phyloP scores from a whole-genome alignment of 1,140 invertebrate genomes.

The Plutomurus gul region DNA sequence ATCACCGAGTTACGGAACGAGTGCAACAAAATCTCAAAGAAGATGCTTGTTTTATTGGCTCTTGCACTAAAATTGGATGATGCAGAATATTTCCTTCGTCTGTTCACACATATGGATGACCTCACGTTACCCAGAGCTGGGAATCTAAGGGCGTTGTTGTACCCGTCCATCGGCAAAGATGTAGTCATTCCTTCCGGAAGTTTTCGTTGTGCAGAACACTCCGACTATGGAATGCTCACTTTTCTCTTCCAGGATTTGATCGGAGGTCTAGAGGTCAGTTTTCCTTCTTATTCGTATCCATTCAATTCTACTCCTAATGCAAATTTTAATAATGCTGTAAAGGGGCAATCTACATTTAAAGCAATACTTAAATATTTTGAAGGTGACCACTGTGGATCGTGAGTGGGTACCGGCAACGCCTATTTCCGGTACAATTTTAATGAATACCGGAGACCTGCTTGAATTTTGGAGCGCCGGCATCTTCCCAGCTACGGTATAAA shows the following conservation, averaged over 20 bases:
- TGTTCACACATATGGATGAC: conserved; percentile 58
- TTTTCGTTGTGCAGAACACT: conserved; percentile 56
- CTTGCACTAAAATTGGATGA: conserved; percentile 16
- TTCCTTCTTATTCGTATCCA: neutral
- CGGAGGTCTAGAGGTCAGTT: conserved; percentile 49
- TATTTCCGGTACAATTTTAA: conserved; percentile 74
- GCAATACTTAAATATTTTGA: neutral
- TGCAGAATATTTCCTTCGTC: conserved; percentile 61
- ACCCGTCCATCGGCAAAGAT: conserved; percentile 30
- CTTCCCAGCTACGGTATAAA: conserved; percentile 70
- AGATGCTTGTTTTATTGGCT: neutral
- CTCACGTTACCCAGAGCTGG: conserved; percentile 66
- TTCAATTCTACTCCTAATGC: neutral
- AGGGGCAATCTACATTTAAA: neutral
- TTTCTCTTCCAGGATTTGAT: conserved; percentile 35
- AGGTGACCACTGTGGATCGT: conserved; percentile 61
- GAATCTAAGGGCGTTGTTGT: conserved; percentile 53
- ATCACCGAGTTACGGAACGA: neutral
- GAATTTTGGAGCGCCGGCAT: conserved; percentile 74
- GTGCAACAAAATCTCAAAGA: neutral
- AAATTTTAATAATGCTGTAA: too few species aligned
- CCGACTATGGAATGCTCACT: conserved; percentile 34
- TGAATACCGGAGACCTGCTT: conserved; percentile 78
- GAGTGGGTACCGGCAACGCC: conserved; percentile 77
- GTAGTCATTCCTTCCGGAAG: conserved; percentile 56